These are phyloP conservation scores for Allophyes oxyacanthae DNA, from an alignment of 2,888 invertebrate genomes.

Conservation along the genomic window DNA sequence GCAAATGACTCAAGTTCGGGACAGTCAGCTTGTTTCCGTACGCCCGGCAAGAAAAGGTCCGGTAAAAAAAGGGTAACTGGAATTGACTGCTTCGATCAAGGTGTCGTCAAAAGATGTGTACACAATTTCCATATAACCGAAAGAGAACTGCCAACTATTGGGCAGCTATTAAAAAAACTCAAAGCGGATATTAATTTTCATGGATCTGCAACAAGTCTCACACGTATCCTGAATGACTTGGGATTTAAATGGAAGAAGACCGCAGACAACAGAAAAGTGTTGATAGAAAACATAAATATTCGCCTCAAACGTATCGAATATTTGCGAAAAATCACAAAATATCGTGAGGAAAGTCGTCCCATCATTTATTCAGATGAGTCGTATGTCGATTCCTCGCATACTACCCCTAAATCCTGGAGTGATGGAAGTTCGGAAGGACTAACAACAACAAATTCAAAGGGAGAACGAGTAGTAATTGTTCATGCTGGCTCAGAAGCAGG, in stretches of 20 bases:
- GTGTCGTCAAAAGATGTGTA: too few relatives aligned
- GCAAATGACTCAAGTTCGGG: too few relatives aligned
- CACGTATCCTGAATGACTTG: constrained; percentile 21
- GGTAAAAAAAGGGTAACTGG: too few relatives aligned
- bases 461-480: constrained; percentile 34
- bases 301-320: constrained; percentile 52
- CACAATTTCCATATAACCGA: too few relatives aligned
- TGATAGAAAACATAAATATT: constrained; percentile 50
- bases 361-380: constrained; percentile 20
- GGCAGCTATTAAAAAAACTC: too few relatives aligned
- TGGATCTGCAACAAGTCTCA: too few relatives aligned
- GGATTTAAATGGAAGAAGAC: constrained; percentile 53
- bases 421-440: constrained; percentile 11
- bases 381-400: constrained; percentile 8
- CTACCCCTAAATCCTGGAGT: neutral
- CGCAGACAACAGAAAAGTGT: constrained; percentile 48
- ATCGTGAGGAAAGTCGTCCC: constrained; percentile 43
- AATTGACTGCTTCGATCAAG: too few relatives aligned
- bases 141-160: too few relatives aligned
- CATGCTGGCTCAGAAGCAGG: constrained; percentile 46
- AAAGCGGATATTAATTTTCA: too few relatives aligned
- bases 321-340: constrained; percentile 41
- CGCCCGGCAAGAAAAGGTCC: too few relatives aligned
- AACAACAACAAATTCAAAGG: constrained; percentile 32
- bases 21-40: too few relatives aligned